A percentile compares a stretch with the other conserved stretches of the same genome.
These are phyloP conservation scores for Agonopterix alstromeriana DNA, from an alignment of 2,888 invertebrate genomes.

Conservation along the genomic window DNA sequence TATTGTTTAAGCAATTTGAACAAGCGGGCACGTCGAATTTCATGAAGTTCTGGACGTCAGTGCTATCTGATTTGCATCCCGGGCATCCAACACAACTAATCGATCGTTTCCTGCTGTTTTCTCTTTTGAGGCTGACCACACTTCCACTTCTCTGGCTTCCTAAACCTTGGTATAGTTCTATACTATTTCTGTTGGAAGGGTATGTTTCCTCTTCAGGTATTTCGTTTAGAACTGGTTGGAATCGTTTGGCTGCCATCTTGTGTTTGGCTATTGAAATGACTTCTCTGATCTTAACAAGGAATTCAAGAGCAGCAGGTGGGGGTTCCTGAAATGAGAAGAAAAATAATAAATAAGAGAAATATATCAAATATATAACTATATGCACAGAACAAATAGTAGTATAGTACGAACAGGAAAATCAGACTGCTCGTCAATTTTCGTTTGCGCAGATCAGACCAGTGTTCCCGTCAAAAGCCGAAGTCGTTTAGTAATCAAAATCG, in stretches of 20 bases:
- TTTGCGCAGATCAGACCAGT: too few relatives aligned
- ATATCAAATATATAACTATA: too few relatives aligned
- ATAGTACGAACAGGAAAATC: too few relatives aligned
- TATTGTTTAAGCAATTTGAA: conserved; percentile 68
- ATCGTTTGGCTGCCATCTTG: conserved; percentile 89
- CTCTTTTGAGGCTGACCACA: conserved; percentile 76
- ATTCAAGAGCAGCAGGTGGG: conserved; percentile 93
- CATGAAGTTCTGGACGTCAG: conserved; percentile 49
- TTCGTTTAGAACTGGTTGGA: conserved; percentile 84
- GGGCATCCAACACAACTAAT: conserved; percentile 80
- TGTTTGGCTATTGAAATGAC: conserved; percentile 93
- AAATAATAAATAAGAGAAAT: too few relatives aligned
- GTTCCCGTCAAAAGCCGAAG: too few relatives aligned
- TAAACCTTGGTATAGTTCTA: conserved; percentile 61
- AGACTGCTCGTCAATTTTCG: too few relatives aligned
- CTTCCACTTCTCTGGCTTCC: conserved; percentile 75
- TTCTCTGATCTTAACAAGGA: conserved; percentile 91
- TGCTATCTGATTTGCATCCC: conserved; percentile 70
- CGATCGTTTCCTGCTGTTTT: conserved; percentile 76
- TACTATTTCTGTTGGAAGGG: conserved; percentile 63
- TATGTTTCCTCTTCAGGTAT: conserved; percentile 88
- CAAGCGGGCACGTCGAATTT: conserved; percentile 67
- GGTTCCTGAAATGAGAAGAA: conserved; percentile 81
- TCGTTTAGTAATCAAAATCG: too few relatives aligned
- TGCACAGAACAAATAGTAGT: too few relatives aligned